Base-by-base conservation (phyloP, 37 sponge, comb jelly and placozoan genomes). In the Agelas oroides region DNA sequence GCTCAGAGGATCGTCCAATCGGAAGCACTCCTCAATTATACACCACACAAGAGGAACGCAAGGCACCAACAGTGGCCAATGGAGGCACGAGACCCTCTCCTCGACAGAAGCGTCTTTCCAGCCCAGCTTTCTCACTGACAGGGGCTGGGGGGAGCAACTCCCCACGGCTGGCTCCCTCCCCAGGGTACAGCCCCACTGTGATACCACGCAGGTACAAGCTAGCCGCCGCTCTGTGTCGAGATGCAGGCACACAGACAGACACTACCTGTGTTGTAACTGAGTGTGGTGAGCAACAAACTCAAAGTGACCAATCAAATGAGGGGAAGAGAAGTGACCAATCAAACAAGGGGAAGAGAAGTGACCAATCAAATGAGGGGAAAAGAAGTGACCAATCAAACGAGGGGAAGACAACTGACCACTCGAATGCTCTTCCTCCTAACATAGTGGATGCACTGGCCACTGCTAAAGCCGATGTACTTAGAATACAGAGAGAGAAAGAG, bases 151-250 rank as follows among this genome's bases (percentile, higher is more conserved):
- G 32, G 11, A 74, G 55, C 5, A 55, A 12, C 46, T 46, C 46
- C 8, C 46, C 46, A 8, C 3, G 8, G 46, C 46, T 46, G 46
- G 8, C 6, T 46, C 46, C 46, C 46, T 46, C 46, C 8, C 46
- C 46, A 12, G 46, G 36, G 6, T 62, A 60, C 32, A 84, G 84
- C 35, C 84, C 84, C 24, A 30, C 84, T 8, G 65, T 84, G 31
- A 63, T 84, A 18, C 75, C 65, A n/a, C 31, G 84, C 37, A 73
- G 84, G 58, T 85, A 85, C 59, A 85, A 85, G 28, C 73, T 91
- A 28, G 82, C 91, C 1, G 68, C 91, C 19, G 58, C 71, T 8
- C 18, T 59, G 27, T 76, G 38, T 32, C 69, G 75, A 23, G 79
- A 89, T 32, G 60, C 52, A 32, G 61, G 71, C 0, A 83, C 84